Evolutionary conservation across 2,888 invertebrate genomes (phyloP), one percentile per base, ranked within the genome.

Genomic region (Agapetus fuscipes): DNA sequence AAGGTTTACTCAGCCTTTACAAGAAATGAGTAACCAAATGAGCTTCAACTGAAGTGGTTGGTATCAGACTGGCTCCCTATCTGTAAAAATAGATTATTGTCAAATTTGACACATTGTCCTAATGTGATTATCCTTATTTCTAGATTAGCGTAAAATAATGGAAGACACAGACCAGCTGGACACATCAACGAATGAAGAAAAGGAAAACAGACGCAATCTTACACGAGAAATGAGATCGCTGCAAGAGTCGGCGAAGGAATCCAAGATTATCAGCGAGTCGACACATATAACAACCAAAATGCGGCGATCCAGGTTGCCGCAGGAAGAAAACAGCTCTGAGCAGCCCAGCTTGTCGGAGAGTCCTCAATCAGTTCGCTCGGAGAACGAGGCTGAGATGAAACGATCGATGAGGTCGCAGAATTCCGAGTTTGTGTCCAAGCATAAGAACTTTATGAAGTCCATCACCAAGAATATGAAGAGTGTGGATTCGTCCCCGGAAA

Each of bases 221-320:
- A n/a, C n/a, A n/a, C 64, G 77, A 45, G 81, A 82, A 55, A 60
- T 80, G 39, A 66, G 74, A 50, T 75, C 74, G 2, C 59, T 82
- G 15, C 72, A 80, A 46, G 76, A 76, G 17, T 72, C 80, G 10
- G 76, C 79, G 15, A 79, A 74, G 54, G 79, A 80, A 52, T 80
- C 81, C 1, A 77, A 80, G 54, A 72, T 82, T 32, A 67, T 77
- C 29, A 71, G 65, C 50, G 72, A 74, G 55, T 77, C 69, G 53
- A 74, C 66, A 11, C 70, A 65, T 45, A 54, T 76, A n/a, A 66
- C 61, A 29, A 67, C 61, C 40, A 71, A 69, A 50, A 70, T 62
- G 16, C 62, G 61, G 42, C 71, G 66, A 43, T 68, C 70, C 28
- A 61, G 66, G 46, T 48, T 53, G 25, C 60, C 63, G 25, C 55